Percentiles rank a stretch among this genome's conserved stretches.
phyloP scores from a whole-genome alignment of 2,888 invertebrate genomes.

The Calameuta pallipes region DNA sequence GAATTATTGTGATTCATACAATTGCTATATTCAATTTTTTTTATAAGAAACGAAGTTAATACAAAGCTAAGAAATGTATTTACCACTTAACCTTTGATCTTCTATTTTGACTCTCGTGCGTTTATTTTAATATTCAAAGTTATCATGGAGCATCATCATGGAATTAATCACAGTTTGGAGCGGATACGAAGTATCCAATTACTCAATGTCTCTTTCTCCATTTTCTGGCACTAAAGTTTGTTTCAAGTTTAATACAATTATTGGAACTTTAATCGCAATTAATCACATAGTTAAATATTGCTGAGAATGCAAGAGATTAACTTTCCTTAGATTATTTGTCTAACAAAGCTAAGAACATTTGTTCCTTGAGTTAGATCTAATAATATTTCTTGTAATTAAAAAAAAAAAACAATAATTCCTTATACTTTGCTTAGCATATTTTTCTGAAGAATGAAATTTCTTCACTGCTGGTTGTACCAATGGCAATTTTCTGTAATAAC shows the following conservation, averaged over 20 bases:
- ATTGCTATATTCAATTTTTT: background rate
- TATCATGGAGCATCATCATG: background rate
- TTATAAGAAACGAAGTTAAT: background rate
- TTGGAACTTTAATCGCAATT: background rate
- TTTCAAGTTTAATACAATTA: background rate
- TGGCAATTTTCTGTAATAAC: background rate
- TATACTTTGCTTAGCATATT: background rate
- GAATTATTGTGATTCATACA: background rate
- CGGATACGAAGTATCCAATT: background rate
- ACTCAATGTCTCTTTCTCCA: background rate
- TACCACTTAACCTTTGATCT: background rate
- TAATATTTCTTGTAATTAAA: background rate
- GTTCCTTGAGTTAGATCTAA: background rate
- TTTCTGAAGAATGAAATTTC: background rate
- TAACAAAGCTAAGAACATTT: no score
- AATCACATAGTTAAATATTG: background rate
- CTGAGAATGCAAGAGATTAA: background rate
- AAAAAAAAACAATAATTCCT: background rate
- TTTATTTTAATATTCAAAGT: background rate
- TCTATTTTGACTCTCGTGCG: background rate
- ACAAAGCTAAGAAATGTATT: background rate
- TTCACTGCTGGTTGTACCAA: background rate
- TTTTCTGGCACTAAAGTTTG: background rate
- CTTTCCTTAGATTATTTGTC: background rate
- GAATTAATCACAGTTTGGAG: background rate